phyloP scores from a whole-genome alignment of 2,888 invertebrate genomes.

The Neelides folsomi region DNA sequence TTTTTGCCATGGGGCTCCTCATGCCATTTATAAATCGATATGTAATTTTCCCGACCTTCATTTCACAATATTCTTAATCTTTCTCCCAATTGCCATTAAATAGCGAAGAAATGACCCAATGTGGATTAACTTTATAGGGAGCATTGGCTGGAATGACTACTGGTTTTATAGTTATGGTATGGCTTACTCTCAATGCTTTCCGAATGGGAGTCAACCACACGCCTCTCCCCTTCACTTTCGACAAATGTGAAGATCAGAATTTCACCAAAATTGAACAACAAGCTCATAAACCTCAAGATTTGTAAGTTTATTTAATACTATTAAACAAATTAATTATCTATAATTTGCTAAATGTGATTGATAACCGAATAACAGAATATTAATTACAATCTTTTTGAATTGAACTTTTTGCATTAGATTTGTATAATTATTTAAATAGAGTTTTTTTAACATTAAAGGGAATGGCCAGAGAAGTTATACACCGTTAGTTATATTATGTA shows the following conservation, averaged over 20 bases:
- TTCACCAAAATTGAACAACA: neutral
- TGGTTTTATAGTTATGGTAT: constrained; percentile 22
- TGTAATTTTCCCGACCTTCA: constrained; percentile 8
- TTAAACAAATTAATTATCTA: no score
- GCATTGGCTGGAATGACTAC: constrained; percentile 24
- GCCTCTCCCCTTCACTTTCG: constrained; percentile 21
- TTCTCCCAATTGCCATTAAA: neutral
- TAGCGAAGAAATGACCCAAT: neutral
- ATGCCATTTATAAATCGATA: constrained; percentile 27
- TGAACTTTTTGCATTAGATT: no score
- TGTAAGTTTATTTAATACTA: no score
- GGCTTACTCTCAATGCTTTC: constrained; percentile 25
- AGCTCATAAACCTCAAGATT: no score
- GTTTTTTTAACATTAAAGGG: constrained; percentile 8
- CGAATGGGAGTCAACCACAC: constrained; percentile 21
- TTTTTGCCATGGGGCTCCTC: constrained; percentile 30
- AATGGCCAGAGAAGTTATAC: constrained; percentile 25
- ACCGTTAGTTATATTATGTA: constrained; percentile 25
- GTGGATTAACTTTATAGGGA: constrained; percentile 16
- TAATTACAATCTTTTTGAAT: no score
- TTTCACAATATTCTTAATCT: no score
- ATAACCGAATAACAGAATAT: no score
- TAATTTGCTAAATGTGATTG: no score
- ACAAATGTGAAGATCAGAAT: constrained; percentile 11
- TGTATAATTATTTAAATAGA: no score